A percentile compares a stretch with the other conserved stretches of the same genome.
These are phyloP conservation scores for Epinotia demarniana DNA, from an alignment of 2,888 invertebrate genomes.

Conservation along the genomic window DNA sequence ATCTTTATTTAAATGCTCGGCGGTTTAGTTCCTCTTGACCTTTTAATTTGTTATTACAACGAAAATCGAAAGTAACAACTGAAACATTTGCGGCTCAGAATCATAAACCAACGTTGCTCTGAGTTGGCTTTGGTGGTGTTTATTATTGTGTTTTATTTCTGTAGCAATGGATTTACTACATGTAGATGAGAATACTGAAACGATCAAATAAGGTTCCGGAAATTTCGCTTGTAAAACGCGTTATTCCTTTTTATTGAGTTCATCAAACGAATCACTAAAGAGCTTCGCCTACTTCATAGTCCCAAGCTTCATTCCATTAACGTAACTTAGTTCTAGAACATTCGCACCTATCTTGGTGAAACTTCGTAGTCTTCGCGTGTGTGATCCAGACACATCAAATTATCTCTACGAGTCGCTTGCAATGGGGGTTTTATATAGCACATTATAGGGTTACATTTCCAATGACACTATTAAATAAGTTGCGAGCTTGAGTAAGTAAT, in stretches of 20 bases:
- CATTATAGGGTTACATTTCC: background rate
- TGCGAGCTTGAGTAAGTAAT: background rate
- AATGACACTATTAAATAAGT: background rate
- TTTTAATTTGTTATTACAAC: background rate
- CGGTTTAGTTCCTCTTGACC: background rate
- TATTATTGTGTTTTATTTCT: background rate
- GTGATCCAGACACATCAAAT: slow-evolving; percentile 8
- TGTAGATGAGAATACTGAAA: background rate
- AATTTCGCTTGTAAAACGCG: too few relatives aligned
- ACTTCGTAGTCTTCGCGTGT: slow-evolving; percentile 16
- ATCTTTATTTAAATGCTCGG: background rate
- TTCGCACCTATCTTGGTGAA: slow-evolving; percentile 27
- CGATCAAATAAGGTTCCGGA: background rate
- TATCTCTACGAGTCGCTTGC: background rate
- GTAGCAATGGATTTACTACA: background rate
- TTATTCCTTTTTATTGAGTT: background rate
- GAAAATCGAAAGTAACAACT: background rate
- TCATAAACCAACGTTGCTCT: background rate
- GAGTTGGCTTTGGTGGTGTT: background rate
- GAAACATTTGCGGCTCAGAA: background rate
- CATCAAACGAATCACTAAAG: background rate
- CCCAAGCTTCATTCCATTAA: slow-evolving; percentile 13
- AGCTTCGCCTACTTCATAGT: background rate
- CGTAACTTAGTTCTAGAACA: slow-evolving; percentile 20
- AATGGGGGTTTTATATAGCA: background rate